Evolutionary conservation across 1,140 invertebrate species (phyloP), one percentile per base, ranked within the genome.

Genomic region (Bombus affinis): DNA sequence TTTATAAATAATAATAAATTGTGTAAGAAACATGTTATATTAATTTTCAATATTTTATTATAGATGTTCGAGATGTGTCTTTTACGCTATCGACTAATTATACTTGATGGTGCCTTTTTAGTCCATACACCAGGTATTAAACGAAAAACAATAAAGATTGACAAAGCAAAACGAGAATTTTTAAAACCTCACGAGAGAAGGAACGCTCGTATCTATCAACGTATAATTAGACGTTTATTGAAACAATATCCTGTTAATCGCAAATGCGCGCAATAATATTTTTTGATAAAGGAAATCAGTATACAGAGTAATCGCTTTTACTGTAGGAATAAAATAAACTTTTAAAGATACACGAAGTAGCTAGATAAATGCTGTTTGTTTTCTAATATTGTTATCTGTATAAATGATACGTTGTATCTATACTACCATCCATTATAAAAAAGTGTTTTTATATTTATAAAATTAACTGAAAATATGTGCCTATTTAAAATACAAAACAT

Each of bases 21-120:
- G 18, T 53, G 47, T 53, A 22, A 22, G 0, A 22, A 22, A 28
- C 28, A 28, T 44, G 8, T 72, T 37, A 1, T 53, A 68, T 70
- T 71, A 70, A 81, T 37, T 37, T 39, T 53, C 3, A 37, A 32
- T 44, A 6, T 88, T 89, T 91, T 53, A 85, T 95, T 94, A 32
- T 91, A 98, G 97, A 98, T 98, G 97, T 95, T 97, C 89, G 97
- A 98, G 94, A 96, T 98, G 95, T 98, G 97, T 93, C 96, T 98
- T 75, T 94, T 97, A 92, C 96, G 96, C 86, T 98, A 98, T 93
- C 96, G 96, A 59, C 96, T 98, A 92, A 96, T 97, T n/a, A 96
- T 98, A 35, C 92, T 98, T 53, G 97, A 98, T 85, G 97, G 97
- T 47, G 97, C 96, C 2, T 98, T 98, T 92, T 95, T 98, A n/a